A percentile compares a stretch with the other conserved stretches of the same genome.
These are phyloP conservation scores for Pterocles burchelli DNA, from an alignment of 2,113 vertebrate species.

Conservation along the genomic window DNA sequence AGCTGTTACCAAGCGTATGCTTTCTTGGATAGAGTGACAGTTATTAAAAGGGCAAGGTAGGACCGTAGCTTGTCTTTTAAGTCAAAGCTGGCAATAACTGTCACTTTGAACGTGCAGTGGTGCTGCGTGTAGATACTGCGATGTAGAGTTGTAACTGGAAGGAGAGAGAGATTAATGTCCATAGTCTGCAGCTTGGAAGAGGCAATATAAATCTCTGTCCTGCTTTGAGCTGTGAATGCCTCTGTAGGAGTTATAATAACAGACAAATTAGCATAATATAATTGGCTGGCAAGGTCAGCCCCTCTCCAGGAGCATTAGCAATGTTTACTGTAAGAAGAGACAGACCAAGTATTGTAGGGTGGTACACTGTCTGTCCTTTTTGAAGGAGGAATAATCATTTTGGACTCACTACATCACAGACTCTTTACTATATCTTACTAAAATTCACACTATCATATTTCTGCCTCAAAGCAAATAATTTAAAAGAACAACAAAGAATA, in stretches of 20 bases:
- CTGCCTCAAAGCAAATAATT: slow-evolving; percentile 19
- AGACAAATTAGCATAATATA: slow-evolving; percentile 75
- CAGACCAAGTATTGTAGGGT: slow-evolving; percentile 37
- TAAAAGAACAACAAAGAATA: not conserved
- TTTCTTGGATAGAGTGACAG: slow-evolving; percentile 35
- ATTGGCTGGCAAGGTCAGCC: slow-evolving; percentile 72
- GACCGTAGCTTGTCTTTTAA: not conserved
- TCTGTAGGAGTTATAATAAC: slow-evolving; percentile 68
- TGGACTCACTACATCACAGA: not conserved
- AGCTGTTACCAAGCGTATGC: slow-evolving; percentile 35
- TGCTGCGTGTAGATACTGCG: not conserved
- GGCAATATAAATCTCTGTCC: slow-evolving; percentile 66
- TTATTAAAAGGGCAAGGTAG: slow-evolving; percentile 5
- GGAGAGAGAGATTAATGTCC: slow-evolving; percentile 45
- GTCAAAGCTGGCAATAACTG: not conserved
- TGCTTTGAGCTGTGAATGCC: slow-evolving; percentile 54
- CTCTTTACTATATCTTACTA: not conserved
- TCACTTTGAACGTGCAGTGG: slow-evolving; percentile 12
- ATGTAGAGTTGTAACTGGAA: not conserved
- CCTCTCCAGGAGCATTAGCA: slow-evolving; percentile 60
- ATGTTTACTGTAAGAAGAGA: slow-evolving; percentile 51
- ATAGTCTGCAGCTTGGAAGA: slow-evolving; percentile 44
- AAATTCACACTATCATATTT: slow-evolving; percentile 22
- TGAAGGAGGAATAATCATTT: slow-evolving; percentile 23
- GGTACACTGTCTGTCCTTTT: slow-evolving; percentile 16